Evolutionary conservation across 1,140 invertebrate genomes (phyloP), one percentile per base, ranked within the genome.

Genomic region (Aphidius ervi): DNA sequence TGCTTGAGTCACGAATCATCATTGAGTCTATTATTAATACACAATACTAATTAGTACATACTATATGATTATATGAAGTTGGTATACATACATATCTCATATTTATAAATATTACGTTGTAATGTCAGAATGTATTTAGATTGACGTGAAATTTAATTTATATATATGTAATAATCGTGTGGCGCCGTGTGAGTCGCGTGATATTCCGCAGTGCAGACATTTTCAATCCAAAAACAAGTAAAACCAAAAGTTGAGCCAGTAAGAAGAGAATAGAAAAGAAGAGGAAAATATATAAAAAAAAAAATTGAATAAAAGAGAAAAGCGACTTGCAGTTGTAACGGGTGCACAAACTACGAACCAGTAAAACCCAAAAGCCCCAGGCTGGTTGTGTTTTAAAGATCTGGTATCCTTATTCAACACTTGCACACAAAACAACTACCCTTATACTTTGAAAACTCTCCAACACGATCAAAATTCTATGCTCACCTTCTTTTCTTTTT

Each of bases 161-260:
- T 16, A 40, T 46, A 40, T 49, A 9, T 40, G 5, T 4, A 23
- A 9, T 9, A 8, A 23, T 56, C 7, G 39, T 42, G 48, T 16
- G 49, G 9, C 39, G 7, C n/a, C 39, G 3, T 54, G 9, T 54
- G 9, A 47, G 45, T 65, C 53, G 63, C 63, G 59, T 65, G 63
- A 59, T 65, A 56, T 45, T 56, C 59, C 56, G 63, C 63, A 65
- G 50, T 65, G 63, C 59, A 59, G 47, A 59, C 58, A 47, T 59
- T 43, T 43, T 59, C 41, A 53, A 53, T 40, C 45, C 46, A 39
- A 58, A 46, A 46, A 46, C 47, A 49, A 58, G 56, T 39, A 37
- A 58, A 58, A 58, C 23, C 20, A 49, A 45, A 37, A 47, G 45
- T 48, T 41, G 41, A 48, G 53, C 40, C 42, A 48, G 23, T 23